Evolutionary conservation across 2,888 invertebrate genomes (phyloP), one percentile per base, ranked within the genome.

Genomic region (Trachelus iudaicus): DNA sequence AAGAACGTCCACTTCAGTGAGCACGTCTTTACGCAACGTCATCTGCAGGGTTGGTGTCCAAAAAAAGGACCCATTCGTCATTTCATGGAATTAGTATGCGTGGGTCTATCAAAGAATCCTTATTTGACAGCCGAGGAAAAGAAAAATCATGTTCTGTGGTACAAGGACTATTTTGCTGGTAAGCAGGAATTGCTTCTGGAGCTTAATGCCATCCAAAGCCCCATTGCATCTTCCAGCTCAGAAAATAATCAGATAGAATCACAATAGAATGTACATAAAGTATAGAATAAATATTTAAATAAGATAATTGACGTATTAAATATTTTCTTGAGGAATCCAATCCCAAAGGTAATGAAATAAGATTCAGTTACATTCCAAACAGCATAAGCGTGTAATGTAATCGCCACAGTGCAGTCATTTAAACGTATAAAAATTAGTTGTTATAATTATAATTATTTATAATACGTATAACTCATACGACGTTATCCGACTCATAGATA

Each of bases 31-130:
- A 92, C 99, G 15, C 98, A 99, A 81, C 93, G 94, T 30, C 95
- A 97, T 89, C 93, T 99, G 30, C 95, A 96, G 86, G 94, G 94
- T 0, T 98, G 98, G 96, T 99, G 99, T 90, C 99, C 99, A 0
- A 93, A 93, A 73, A 95, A 93, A 84, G 99, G 99, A 0, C 99
- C 99, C 0, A 93, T 99, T 83, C 94, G 98, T 11, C 97, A 99
- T 91, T 99, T 98, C 90, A 99, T 99, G 99, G 98, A 99, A 88
- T 93, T 99, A 11, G 98, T 99, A 0, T 96, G 97, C 85, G 94
- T 96, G 0, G 99, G 99, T 9, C 93, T 99, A 1, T 98, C 98
- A 0, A 98, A 98, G 92, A 99, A 99, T 92, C 96, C 98, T 0
- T 97, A 97, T 91, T 93, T 99, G 86, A 96, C 96, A 0, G 97